Base-by-base conservation (phyloP, 2,888 invertebrate species). In the Villa cingulata region DNA sequence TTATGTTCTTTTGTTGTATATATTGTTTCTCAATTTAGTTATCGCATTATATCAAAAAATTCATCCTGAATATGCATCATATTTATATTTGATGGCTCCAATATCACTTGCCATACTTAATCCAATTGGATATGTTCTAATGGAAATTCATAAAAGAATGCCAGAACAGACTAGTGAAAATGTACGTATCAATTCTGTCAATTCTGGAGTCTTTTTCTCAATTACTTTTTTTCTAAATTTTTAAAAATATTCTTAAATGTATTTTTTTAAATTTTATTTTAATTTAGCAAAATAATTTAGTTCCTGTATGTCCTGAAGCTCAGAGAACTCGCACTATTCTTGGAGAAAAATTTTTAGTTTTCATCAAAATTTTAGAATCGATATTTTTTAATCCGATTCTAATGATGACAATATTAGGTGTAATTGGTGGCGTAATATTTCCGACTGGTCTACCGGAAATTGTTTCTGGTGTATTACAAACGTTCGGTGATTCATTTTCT, bases 61-160 rank as follows among this genome's bases (percentile, higher is more conserved):
- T 6, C 92, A 95, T 72, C 89, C 91, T 0, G 89, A 94, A 59
- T 95, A 88, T 72, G 80, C 88, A 1, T 76, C 83, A 1, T 96
- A 94, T 65, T 72, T 96, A 41, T 96, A 95, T 64, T 73, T 96
- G 44, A 82, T 95, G 77, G 91, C 94, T 12, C 96, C 96, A 1
- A 90, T 95, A 62, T 94, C 91, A 38, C 71, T 96, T 52, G 86
- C 89, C 2, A 81, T 95, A 57, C 72, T 96, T 23, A 96, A 96
- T 70, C 95, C 95, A 0, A 76, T 95, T 54, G 89, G 89, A 19
- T 89, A 95, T 66, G 73, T 90, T 5, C 66, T 95, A 51, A 79
- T 96, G 78, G 95, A 96, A 72, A 78, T 92, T 41, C 74, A 66
- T 18, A 68, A 68, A 57, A 63, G 75, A 65, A 63, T 64, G 60